A percentile compares a stretch with the other conserved stretches of the same genome.
Evolutionary conservation across 2,888 invertebrate species (phyloP).

Genomic region (Xylota segnis): DNA sequence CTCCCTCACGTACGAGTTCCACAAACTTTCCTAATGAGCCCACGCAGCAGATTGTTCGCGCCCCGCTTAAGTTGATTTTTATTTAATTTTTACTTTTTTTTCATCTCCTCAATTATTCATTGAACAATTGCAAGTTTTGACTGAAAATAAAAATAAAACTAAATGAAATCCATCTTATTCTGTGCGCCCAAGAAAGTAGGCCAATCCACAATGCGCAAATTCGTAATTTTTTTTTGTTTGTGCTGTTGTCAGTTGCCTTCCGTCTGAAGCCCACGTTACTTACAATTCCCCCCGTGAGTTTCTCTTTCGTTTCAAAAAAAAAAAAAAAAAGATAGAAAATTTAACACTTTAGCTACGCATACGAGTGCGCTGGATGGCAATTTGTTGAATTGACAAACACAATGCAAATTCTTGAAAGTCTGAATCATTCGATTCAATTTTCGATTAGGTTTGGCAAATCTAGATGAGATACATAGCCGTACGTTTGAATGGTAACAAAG

Average conservation of each 20-base stretch:
- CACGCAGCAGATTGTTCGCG: constrained; percentile 19
- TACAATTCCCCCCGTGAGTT: constrained; percentile 12
- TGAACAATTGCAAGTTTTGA: constrained; percentile 29
- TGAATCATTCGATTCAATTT: constrained; percentile 21
- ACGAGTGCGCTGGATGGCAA: constrained; percentile 19
- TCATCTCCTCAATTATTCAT: constrained; percentile 31
- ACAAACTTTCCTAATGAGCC: constrained; percentile 30
- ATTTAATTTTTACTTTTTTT: constrained; percentile 11
- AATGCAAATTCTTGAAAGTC: constrained; percentile 22
- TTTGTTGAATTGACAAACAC: constrained; percentile 44
- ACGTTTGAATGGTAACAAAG: neutral
- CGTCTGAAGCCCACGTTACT: neutral
- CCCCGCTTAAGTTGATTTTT: neutral
- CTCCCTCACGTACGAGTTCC: constrained; percentile 16
- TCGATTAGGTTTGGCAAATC: constrained; percentile 9
- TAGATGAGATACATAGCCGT: neutral
- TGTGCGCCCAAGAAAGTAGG: constrained; percentile 50
- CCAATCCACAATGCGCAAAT: constrained; percentile 42
- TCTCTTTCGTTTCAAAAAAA: constrained; percentile 21
- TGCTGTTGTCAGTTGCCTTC: neutral
- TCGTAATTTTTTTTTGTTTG: constrained; percentile 8
- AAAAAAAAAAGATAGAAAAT: constrained; percentile 15
- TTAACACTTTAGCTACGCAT: constrained; percentile 29
- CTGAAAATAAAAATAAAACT: constrained; percentile 16
- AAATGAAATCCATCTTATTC: constrained; percentile 42